Evolutionary conservation across 2,113 vertebrate species (phyloP).

Genomic region (Sphyrna mokarran): DNA sequence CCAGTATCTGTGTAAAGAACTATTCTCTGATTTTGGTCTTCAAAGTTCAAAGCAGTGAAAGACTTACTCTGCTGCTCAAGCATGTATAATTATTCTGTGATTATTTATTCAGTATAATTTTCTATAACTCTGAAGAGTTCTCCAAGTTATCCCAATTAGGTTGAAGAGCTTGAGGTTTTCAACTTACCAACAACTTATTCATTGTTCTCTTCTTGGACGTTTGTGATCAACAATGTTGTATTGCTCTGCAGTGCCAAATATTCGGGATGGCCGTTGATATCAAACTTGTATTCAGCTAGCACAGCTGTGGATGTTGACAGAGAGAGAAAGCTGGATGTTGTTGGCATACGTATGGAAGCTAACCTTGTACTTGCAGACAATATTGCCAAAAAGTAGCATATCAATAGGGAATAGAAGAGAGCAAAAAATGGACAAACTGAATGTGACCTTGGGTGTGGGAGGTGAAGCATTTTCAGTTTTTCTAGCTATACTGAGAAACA

Average conservation of each 20-base stretch:
- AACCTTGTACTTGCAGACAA: neutral
- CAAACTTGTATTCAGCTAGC: neutral
- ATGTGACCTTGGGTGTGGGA: neutral
- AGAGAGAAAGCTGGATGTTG: neutral
- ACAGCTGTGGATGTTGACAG: neutral
- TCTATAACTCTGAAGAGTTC: neutral
- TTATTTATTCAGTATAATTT: neutral
- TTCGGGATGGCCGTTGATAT: neutral
- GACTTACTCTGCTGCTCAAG: too few relatives aligned
- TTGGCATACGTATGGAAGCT: neutral
- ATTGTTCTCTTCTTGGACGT: too few relatives aligned
- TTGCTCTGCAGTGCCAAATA: neutral
- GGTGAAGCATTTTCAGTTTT: neutral
- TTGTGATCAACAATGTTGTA: too few relatives aligned
- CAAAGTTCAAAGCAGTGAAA: too few relatives aligned
- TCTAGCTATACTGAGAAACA: neutral
- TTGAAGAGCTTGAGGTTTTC: too few relatives aligned
- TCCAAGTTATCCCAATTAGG: neutral
- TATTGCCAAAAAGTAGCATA: neutral
- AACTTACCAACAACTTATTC: too few relatives aligned
- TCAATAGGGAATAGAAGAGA: neutral
- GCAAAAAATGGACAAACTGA: neutral
- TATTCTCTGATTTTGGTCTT: neutral
- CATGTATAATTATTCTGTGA: too few relatives aligned
- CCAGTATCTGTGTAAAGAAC: neutral